phyloP scores from a whole-genome alignment of 2,113 vertebrate genomes.

The Syngnathus typhle region DNA sequence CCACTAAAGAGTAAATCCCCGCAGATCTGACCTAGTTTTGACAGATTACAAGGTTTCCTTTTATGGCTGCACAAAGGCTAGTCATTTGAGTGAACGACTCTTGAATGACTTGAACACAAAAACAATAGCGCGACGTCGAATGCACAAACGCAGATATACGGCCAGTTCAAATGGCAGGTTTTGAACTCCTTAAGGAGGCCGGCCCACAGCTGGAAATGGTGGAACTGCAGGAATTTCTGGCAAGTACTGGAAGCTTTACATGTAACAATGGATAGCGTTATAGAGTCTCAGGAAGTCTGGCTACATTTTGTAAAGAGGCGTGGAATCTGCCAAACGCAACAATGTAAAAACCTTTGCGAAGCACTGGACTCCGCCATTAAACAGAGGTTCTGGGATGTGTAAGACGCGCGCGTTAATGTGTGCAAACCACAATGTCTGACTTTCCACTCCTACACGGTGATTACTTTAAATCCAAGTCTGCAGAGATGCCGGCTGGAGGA shows the following conservation, averaged over 20 bases:
- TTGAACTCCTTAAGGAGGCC: background rate
- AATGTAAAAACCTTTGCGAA: background rate
- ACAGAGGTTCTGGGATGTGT: background rate
- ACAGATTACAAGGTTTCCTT: slow-evolving; percentile 35
- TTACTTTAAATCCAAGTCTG: slow-evolving; percentile 23
- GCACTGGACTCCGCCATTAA: background rate
- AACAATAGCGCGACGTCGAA: background rate
- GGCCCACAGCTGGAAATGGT: too few relatives aligned
- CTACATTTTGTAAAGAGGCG: background rate
- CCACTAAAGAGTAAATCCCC: slow-evolving; percentile 15
- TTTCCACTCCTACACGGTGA: slow-evolving; percentile 35
- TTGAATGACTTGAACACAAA: background rate
- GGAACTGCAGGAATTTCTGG: too few relatives aligned
- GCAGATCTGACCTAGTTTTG: slow-evolving; percentile 38
- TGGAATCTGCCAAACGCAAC: background rate
- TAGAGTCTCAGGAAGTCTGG: too few relatives aligned
- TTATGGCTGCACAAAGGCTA: slow-evolving; percentile 23
- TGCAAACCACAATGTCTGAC: slow-evolving; percentile 39
- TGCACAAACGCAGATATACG: background rate
- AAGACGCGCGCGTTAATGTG: slow-evolving; percentile 15
- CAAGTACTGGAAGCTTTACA: too few relatives aligned
- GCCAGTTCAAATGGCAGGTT: background rate
- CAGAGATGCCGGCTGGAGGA: slow-evolving; percentile 11
- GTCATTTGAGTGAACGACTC: slow-evolving; percentile 2
- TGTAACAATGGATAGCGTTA: too few relatives aligned